phyloP scores from a whole-genome alignment of 2,888 invertebrate species.

The Caenorhabditis sp. region DNA sequence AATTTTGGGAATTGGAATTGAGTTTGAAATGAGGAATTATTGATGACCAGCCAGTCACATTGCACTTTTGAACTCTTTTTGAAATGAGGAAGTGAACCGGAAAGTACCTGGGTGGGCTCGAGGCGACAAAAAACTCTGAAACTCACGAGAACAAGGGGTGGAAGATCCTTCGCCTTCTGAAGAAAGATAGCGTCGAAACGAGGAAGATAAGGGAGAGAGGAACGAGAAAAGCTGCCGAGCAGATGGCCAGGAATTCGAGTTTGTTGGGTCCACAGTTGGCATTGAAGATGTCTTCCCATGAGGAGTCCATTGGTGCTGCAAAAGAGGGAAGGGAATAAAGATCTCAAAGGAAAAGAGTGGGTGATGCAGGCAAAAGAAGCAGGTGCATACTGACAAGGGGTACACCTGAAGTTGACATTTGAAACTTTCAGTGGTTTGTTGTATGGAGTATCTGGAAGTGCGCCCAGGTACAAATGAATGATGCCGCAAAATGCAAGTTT shows the following conservation, averaged over 20 bases:
- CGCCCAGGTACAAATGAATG: too few relatives aligned
- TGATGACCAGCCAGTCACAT: neutral
- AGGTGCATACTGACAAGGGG: neutral
- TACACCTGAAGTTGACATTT: too few relatives aligned
- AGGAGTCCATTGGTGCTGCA: constrained; percentile 18
- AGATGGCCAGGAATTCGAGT: constrained; percentile 6
- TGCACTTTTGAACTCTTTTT: neutral
- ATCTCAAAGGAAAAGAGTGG: neutral
- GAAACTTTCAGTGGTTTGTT: neutral
- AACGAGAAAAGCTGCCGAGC: constrained; percentile 3
- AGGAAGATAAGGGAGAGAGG: constrained; percentile 21
- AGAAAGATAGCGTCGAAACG: constrained; percentile 14
- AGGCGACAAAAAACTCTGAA: neutral
- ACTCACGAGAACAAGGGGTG: constrained; percentile 56
- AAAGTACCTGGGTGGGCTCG: neutral
- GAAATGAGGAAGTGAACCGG: neutral
- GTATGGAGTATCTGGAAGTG: too few relatives aligned
- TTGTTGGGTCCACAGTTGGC: constrained; percentile 41
- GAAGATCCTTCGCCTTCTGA: constrained; percentile 19
- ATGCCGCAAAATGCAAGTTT: too few relatives aligned
- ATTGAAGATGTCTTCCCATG: constrained; percentile 45
- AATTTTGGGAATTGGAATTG: neutral
- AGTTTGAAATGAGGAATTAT: constrained; percentile 11
- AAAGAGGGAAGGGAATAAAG: neutral
- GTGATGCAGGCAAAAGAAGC: constrained; percentile 1